Base-by-base conservation (phyloP, 2,113 vertebrate genomes). In the Rhinoptilus africanus region DNA sequence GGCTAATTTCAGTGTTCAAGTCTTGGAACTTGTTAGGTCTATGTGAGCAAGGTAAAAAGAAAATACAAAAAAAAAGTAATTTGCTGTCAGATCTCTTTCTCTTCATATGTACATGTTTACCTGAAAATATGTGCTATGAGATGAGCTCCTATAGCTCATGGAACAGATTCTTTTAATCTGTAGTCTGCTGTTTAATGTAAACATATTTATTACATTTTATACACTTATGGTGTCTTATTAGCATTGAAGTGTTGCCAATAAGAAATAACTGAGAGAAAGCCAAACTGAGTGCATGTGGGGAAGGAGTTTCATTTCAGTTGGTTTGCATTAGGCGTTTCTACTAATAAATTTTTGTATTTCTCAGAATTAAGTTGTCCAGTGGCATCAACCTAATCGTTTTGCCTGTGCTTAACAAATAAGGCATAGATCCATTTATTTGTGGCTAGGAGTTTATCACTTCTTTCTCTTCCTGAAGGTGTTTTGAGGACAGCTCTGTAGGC, bases 151-250 rank as follows among this genome's bases (percentile, higher is more conserved):
- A 5, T 53, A 85, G 80, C 35, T 93, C 56, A 72, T 2, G 1
- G 37, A 96, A 66, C 92, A 96, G 62, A 96, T 93, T 92, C 41
- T 76, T 96, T 85, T 80, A 90, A 77, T 93, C 59, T 77, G 28
- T 95, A 96, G 54, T 96, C 88, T 95, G 88, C 82, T 96, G 72
- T 97, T 97, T 96, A 92, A 95, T 86, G 43, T 97, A 96, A 97
- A 96, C 92, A 96, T 95, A 83, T 93, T 96, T 88, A 94, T 90
- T 97, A 59, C 90, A 63, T 95, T 95, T 96, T 90, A 86, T 94
- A 86, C 94, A 91, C 94, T 97, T 96, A 79, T 69, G 92, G 92
- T 91, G 80, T 91, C 84, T 93, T 97, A 96, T 94, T 97, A 97
- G 53, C 77, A 89, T 54, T 93, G 92, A 97, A 93, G 62, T 92